Conservation (phyloP, 2,113 vertebrate species). For the Hemibagrus wyckioides region DNA sequence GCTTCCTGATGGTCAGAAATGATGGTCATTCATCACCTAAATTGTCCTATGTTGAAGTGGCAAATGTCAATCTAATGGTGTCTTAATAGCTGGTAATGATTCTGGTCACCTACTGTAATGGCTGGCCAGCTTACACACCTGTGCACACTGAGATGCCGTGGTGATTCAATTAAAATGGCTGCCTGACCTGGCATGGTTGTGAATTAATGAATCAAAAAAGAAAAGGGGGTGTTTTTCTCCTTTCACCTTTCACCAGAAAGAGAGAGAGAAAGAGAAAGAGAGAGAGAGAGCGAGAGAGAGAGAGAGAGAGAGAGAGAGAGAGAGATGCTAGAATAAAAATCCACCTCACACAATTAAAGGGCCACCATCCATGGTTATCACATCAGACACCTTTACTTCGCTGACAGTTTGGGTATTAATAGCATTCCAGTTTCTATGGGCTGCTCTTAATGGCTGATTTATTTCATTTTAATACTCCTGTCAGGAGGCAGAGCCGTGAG, state of each 20-base stretch:
- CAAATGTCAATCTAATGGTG: conserved; percentile 55
- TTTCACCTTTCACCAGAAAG: conserved; percentile 59
- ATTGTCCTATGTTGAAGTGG: conserved; percentile 47
- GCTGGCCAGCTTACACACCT: conserved; percentile 38
- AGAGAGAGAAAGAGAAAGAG: conserved; percentile 47
- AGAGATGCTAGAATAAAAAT: conserved; percentile 63
- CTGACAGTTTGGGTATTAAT: conserved; percentile 71
- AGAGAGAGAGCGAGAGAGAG: conserved; percentile 50
- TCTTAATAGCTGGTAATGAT: conserved; percentile 53
- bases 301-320: conserved; percentile 49
- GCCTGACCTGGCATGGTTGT: neutral
- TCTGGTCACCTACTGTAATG: conserved; percentile 32
- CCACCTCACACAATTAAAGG: conserved; percentile 68
- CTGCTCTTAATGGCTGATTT: conserved; percentile 79
- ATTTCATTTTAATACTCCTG: conserved; percentile 81
- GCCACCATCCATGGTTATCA: conserved; percentile 51
- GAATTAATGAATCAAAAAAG: conserved; percentile 40
- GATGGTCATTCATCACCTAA: conserved; percentile 55
- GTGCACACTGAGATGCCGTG: conserved; percentile 1
- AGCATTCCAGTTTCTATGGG: conserved; percentile 74
- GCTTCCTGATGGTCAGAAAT: conserved; percentile 47
- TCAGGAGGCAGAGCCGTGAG: conserved; percentile 70
- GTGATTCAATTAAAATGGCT: conserved; percentile 44
- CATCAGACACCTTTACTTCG: conserved; percentile 62
- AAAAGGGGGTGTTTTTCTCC: conserved; percentile 27